phyloP scores from a whole-genome alignment of 2,113 vertebrate species.

The Python bivittatus region DNA sequence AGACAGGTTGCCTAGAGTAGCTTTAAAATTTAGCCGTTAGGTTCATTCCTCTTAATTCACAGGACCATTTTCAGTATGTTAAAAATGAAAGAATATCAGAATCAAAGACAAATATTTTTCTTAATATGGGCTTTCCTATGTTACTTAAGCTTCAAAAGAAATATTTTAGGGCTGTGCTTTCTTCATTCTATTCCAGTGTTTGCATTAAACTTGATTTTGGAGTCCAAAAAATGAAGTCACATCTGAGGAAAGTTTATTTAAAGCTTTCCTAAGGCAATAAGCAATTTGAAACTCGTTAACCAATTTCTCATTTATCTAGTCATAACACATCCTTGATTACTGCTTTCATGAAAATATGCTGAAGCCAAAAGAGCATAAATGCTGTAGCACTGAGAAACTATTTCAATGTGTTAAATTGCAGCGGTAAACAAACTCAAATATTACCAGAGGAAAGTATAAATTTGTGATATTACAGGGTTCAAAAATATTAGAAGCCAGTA shows the following conservation, averaged over 20 bases:
- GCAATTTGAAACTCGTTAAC: slow-evolving; percentile 54
- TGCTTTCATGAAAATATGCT: slow-evolving; percentile 40
- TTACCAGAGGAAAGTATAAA: slow-evolving; percentile 21
- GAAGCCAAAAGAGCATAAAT: slow-evolving; percentile 32
- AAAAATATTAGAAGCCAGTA: slow-evolving; percentile 51
- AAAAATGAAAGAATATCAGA: slow-evolving; percentile 20
- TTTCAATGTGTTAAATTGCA: slow-evolving; percentile 11
- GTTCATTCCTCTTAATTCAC: background rate
- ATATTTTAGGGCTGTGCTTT: background rate
- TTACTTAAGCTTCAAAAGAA: slow-evolving; percentile 4
- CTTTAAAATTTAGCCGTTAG: background rate
- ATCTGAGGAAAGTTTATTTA: slow-evolving; percentile 27
- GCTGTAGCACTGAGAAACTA: slow-evolving; percentile 3
- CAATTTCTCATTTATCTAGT: slow-evolving; percentile 32
- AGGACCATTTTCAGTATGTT: slow-evolving; percentile 4
- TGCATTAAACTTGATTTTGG: slow-evolving; percentile 4
- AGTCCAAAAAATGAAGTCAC: slow-evolving; percentile 14
- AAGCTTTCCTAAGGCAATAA: slow-evolving; percentile 47
- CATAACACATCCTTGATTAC: slow-evolving; percentile 57
- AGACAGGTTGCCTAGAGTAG: background rate
- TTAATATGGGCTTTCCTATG: slow-evolving; percentile 15
- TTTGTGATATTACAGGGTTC: slow-evolving; percentile 48
- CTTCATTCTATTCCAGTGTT: slow-evolving; percentile 15
- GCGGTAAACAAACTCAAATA: slow-evolving; percentile 41
- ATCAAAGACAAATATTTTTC: slow-evolving; percentile 29